phyloP scores from a whole-genome alignment of 2,888 invertebrate species.

The Lingula anatina region DNA sequence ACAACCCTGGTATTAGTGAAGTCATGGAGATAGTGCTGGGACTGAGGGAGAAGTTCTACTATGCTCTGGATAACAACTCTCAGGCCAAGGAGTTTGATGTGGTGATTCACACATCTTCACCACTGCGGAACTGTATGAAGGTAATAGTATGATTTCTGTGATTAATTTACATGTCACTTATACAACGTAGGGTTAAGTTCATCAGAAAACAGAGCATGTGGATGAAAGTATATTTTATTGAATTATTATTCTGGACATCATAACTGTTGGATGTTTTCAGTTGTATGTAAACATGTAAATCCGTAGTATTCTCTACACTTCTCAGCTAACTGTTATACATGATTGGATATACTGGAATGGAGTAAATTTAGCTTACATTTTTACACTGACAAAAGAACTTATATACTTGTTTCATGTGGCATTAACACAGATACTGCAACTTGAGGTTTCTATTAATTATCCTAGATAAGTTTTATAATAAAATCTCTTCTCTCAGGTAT shows the following conservation, averaged over 20 bases:
- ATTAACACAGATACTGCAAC: not conserved
- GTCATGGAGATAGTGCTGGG: constrained; percentile 25
- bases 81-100: constrained; percentile 34
- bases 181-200: not conserved
- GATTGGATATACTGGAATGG: not conserved
- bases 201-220: no score
- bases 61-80: no score
- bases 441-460: not conserved
- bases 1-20: constrained; percentile 17
- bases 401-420: not conserved
- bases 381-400: no score
- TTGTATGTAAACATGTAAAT: no score
- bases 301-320: not conserved
- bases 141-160: no score
- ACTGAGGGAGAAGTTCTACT: constrained; percentile 31
- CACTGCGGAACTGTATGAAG: constrained; percentile 25
- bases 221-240: no score
- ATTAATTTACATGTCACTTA: not conserved
- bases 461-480: no score
- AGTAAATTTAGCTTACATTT: no score
- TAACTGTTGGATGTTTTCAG: not conserved
- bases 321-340: not conserved
- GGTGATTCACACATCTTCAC: constrained; percentile 25
- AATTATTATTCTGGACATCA: not conserved
- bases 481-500: constrained; percentile 21